Evolutionary conservation across 2,113 vertebrate genomes (phyloP).

Genomic region (Plectropomus leopardus): DNA sequence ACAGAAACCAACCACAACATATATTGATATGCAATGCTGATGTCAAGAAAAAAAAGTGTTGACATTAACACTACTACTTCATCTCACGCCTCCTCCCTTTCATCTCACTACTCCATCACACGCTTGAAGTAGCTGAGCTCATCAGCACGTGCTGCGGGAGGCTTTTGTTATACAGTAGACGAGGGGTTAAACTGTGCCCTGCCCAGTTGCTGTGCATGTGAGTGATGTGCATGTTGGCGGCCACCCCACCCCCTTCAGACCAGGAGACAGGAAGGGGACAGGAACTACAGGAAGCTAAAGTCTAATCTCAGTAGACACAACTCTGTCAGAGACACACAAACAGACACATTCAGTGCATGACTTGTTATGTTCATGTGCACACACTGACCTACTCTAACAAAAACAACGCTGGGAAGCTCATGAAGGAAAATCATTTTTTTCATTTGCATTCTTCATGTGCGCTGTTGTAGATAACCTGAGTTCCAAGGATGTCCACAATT

Average conservation of each 20-base stretch:
- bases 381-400: neutral
- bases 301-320: conserved; percentile 79
- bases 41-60: conserved; percentile 53
- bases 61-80: conserved; percentile 61
- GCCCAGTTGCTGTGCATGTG: conserved; percentile 38
- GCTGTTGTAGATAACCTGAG: conserved; percentile 4
- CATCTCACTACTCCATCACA: conserved; percentile 28
- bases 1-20: conserved; percentile 52
- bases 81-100: conserved; percentile 38
- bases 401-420: conserved; percentile 15
- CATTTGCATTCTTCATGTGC: conserved; percentile 20
- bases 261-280: conserved; percentile 76
- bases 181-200: conserved; percentile 33
- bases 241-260: conserved; percentile 40
- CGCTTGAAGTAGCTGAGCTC: conserved; percentile 47
- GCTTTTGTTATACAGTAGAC: conserved; percentile 62
- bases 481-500: conserved; percentile 9
- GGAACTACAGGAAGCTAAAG: conserved; percentile 71
- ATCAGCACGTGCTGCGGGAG: conserved; percentile 37
- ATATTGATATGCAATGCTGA: conserved; percentile 55
- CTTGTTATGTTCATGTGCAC: conserved; percentile 21
- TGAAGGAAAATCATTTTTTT: conserved; percentile 32
- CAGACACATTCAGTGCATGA: neutral
- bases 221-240: conserved; percentile 52
- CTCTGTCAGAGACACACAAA: conserved; percentile 74